Evolutionary conservation across 1,140 invertebrate species (phyloP), one percentile per base, ranked within the genome.

Genomic region (Epicauta chinensis): DNA sequence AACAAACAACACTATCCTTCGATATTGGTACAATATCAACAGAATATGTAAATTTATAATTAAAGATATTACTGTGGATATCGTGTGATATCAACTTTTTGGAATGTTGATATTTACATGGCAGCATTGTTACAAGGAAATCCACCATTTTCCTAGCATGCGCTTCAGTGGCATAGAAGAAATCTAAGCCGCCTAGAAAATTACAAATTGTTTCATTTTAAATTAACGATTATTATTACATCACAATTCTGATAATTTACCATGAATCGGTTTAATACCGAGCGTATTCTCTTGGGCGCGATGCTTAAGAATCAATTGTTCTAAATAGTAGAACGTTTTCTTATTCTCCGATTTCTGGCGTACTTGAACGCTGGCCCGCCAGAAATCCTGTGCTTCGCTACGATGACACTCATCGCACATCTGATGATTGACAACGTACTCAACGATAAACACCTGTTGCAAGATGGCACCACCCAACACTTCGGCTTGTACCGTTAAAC

Each of bases 391-490:
- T 0, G 97, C 96, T 74, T 99, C 97, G 0, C 83, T 83, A 13
- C 94, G 79, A 71, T 98, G 95, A 73, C 97, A 99, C 55, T 97
- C 91, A 69, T 93, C 88, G 73, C 97, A 99, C 89, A 98, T 96
- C 66, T 97, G 93, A 77, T 89, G 83, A 60, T 84, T 84, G 0
- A 98, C 80, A 1, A 82, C 82, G 70, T 86, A 99, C 70, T 99
- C 97, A 14, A 99, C 93, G 41, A 97, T 76, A 70, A 99, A 98
- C 1, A 89, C 81, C 74, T 97, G 93, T 63, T 97, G 84, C 1
- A 93, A 69, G 34, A 91, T 77, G n/a, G 87, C 81, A 51, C 86
- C 87, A 37, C 83, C 83, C 59, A 88, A 75, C 2, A 93, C 89
- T 79, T 99, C 94, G 55, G 89, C 93, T 70, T 98, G 93, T n/a